These are phyloP conservation scores for Halocynthia roretzi DNA, from an alignment of 23 tunicate genomes.

Conservation along the genomic window DNA sequence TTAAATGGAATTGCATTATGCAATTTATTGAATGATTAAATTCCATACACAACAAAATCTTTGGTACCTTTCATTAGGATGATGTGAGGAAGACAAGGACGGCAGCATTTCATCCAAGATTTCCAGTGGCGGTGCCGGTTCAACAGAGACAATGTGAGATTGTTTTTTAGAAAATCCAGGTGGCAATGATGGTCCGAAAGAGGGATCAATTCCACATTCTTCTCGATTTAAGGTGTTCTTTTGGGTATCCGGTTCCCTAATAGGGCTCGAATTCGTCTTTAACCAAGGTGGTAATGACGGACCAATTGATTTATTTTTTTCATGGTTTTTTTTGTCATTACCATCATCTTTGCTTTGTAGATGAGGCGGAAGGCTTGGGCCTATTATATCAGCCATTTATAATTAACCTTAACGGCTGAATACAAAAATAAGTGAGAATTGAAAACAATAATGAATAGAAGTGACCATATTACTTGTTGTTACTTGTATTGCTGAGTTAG, in stretches of 20 bases:
- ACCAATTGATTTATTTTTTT: constrained; percentile 18
- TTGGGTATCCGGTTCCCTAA: not conserved
- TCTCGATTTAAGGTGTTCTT: not conserved
- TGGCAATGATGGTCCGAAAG: constrained; percentile 58
- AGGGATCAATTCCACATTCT: not conserved
- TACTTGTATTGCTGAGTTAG: too few relatives aligned
- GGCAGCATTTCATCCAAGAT: too few relatives aligned
- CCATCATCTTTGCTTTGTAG: not conserved
- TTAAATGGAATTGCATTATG: not conserved
- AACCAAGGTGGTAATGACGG: constrained; percentile 56
- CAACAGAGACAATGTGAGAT: too few relatives aligned
- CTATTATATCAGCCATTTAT: constrained; percentile 13
- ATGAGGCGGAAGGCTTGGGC: constrained; percentile 26
- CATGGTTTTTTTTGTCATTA: not conserved
- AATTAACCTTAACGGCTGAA: not conserved
- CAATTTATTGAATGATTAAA: not conserved
- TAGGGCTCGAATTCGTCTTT: not conserved
- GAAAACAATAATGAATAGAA: too few relatives aligned
- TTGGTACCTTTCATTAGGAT: not conserved
- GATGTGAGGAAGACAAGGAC: too few relatives aligned
- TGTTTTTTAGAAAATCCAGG: constrained; percentile 21
- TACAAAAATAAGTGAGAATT: too few relatives aligned
- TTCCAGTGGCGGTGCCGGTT: too few relatives aligned
- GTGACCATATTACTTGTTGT: too few relatives aligned
- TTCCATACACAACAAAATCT: not conserved